Percentiles rank a stretch among this genome's conserved stretches.
Conservation (phyloP, 1,140 invertebrate species). For the Marisa cornuarietis region DNA sequence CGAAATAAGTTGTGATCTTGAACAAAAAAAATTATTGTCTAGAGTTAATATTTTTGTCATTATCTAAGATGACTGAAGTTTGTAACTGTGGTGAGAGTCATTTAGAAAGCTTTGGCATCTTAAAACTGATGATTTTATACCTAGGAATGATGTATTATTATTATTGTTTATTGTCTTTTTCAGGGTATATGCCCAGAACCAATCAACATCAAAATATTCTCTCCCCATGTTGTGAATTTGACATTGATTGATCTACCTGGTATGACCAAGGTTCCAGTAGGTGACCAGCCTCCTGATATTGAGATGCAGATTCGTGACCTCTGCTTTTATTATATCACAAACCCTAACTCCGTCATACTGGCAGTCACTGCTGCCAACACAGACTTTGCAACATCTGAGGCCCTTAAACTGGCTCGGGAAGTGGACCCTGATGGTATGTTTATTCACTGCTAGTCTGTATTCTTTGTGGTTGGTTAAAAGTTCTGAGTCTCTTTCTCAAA, state of each 20-base stretch:
- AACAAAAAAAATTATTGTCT: neutral
- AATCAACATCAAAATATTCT: constrained; percentile 96
- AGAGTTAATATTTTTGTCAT: neutral
- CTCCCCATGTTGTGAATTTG: constrained; percentile 91
- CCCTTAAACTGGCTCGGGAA: constrained; percentile 65
- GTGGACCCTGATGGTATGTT: constrained; percentile 65
- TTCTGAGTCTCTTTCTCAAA: neutral
- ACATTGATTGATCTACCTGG: constrained; percentile 98
- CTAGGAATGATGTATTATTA: neutral
- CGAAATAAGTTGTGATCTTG: neutral
- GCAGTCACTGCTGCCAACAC: constrained; percentile 67
- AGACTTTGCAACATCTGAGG: constrained; percentile 67
- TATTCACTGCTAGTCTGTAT: neutral
- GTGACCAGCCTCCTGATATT: constrained; percentile 74
- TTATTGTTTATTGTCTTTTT: constrained; percentile 21
- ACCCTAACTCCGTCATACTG: constrained; percentile 74
- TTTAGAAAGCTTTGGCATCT: neutral
- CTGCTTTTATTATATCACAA: constrained; percentile 69
- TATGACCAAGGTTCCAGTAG: constrained; percentile 89
- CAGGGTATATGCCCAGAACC: constrained; percentile 93
- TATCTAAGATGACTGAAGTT: neutral
- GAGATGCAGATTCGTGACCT: constrained; percentile 71
- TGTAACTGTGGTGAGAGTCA: neutral
- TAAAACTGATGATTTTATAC: neutral
- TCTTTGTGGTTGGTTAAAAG: neutral